These are phyloP conservation scores for Drymonia ruficornis DNA, from an alignment of 2,888 invertebrate genomes.

Conservation along the genomic window DNA sequence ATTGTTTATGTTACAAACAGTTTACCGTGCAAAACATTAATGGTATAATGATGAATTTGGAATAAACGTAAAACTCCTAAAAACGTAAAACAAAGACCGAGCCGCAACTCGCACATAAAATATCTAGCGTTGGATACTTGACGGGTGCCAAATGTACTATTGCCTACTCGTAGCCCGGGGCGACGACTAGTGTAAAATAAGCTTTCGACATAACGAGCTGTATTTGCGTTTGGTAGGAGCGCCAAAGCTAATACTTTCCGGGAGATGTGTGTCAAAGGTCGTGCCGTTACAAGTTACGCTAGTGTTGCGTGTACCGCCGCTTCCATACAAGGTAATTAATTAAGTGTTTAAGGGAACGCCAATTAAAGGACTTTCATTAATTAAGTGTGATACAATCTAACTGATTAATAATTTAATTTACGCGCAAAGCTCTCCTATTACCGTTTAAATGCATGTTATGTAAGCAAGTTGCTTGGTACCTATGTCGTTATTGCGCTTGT, in stretches of 20 bases:
- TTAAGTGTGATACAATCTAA: constrained; percentile 57
- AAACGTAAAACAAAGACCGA: constrained; percentile 31
- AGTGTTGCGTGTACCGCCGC: constrained; percentile 56
- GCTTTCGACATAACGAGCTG: constrained; percentile 71
- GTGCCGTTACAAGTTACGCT: constrained; percentile 42
- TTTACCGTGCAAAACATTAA: too few species aligned
- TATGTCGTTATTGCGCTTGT: constrained; percentile 20
- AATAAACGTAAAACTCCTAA: constrained; percentile 1
- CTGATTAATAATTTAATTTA: constrained; percentile 51
- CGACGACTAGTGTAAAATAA: constrained; percentile 58
- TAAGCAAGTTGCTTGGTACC: constrained; percentile 10
- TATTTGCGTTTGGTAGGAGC: constrained; percentile 60
- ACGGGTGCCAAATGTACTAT: constrained; percentile 47
- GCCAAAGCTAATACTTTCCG: constrained; percentile 64
- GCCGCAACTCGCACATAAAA: constrained; percentile 28
- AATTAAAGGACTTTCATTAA: constrained; percentile 65
- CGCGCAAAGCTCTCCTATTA: constrained; percentile 41
- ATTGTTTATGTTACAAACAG: background rate
- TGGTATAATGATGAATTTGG: background rate
- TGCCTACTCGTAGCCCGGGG: constrained; percentile 46
- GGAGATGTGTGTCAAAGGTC: constrained; percentile 70
- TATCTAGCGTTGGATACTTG: constrained; percentile 41
- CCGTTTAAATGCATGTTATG: constrained; percentile 21
- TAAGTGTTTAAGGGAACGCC: constrained; percentile 58
- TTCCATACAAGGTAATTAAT: constrained; percentile 67